These are phyloP conservation scores for Chondrosia reniformis DNA, from an alignment of 37 sponge, comb jelly and placozoan species.

Conservation along the genomic window DNA sequence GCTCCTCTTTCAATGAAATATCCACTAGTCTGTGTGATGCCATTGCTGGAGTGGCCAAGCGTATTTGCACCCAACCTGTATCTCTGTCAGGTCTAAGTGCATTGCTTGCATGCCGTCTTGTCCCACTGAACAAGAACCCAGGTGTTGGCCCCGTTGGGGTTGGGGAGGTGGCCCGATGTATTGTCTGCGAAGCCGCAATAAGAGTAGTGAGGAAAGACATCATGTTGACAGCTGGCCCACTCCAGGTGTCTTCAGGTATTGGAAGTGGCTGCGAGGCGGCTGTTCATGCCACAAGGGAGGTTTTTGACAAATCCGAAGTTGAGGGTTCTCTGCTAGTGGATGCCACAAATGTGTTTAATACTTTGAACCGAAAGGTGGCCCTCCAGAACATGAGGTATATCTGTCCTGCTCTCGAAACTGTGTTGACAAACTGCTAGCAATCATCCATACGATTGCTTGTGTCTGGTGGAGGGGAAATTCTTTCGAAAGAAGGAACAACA, in stretches of 20 bases:
- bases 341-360: slow-evolving; percentile 15
- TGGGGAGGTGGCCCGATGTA: slow-evolving; percentile 4
- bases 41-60: slow-evolving; percentile 20
- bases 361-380: slow-evolving; percentile 12
- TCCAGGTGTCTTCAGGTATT: slow-evolving; percentile 12
- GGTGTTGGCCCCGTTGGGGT: slow-evolving; percentile 3
- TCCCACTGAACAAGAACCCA: slow-evolving; percentile 26
- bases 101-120: slow-evolving; percentile 3
- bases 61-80: slow-evolving; percentile 3
- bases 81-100: slow-evolving; percentile 4
- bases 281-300: not conserved
- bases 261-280: slow-evolving; percentile 19
- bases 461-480: slow-evolving; percentile 15
- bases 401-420: slow-evolving; percentile 16
- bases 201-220: slow-evolving; percentile 8
- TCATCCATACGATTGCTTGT: slow-evolving; percentile 10
- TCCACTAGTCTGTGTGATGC: slow-evolving; percentile 9
- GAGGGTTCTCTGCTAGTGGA: slow-evolving; percentile 9
- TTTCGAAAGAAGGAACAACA: slow-evolving; percentile 18
- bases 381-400: slow-evolving; percentile 9
- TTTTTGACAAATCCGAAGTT: not conserved
- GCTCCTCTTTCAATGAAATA: slow-evolving; percentile 12
- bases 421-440: slow-evolving; percentile 17
- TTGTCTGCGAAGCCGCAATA: slow-evolving; percentile 7
- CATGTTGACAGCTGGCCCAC: slow-evolving; percentile 6